These are phyloP conservation scores for Cyphomyrus plagiostoma DNA, from an alignment of 2,113 vertebrate genomes.

Conservation along the genomic window DNA sequence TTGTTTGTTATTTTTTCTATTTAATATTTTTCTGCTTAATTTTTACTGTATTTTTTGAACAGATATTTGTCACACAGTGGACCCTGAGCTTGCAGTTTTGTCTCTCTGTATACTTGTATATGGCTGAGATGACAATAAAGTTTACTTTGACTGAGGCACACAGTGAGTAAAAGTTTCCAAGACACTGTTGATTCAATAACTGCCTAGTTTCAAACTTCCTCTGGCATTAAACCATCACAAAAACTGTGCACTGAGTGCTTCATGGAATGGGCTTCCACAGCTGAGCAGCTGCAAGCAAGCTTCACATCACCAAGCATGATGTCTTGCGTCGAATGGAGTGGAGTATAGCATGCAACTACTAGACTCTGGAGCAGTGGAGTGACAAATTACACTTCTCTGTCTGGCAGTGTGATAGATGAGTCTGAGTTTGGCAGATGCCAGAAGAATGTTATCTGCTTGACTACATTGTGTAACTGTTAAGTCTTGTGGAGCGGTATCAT, in stretches of 20 bases:
- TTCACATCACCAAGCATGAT: background rate
- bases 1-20: too few relatives aligned
- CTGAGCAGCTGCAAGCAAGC: background rate
- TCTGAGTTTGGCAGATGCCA: background rate
- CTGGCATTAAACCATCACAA: background rate
- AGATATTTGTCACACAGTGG: too few relatives aligned
- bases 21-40: too few relatives aligned
- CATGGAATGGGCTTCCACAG: background rate
- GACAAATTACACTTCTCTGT: background rate
- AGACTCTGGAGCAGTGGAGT: background rate
- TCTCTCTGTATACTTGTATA: too few relatives aligned
- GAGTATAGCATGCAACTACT: background rate
- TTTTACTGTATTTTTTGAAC: too few relatives aligned
- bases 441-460: background rate
- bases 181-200: background rate
- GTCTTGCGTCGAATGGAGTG: background rate
- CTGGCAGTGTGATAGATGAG: background rate
- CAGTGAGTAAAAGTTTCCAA: background rate
- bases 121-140: too few relatives aligned
- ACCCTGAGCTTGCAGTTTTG: too few relatives aligned
- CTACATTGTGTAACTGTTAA: background rate
- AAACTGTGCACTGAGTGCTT: background rate
- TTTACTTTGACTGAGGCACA: background rate
- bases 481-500: background rate
- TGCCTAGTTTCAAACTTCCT: background rate